Evolutionary conservation across 2,797 vertebrate species (phyloP).

Genomic region (Sebastes taczanowskii): DNA sequence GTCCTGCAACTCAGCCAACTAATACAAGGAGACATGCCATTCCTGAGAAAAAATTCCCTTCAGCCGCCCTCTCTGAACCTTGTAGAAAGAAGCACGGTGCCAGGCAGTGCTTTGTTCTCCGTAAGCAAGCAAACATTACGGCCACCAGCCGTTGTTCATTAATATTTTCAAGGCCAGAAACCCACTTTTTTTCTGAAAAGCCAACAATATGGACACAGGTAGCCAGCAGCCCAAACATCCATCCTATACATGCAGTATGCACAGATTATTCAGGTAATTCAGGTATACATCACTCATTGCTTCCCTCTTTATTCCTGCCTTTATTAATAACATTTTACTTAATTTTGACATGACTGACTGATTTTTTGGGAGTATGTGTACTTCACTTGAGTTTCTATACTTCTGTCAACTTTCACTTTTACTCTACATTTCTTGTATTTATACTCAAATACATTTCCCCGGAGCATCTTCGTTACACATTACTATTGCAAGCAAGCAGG

Average conservation of each 20-base stretch:
- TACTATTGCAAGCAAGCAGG: no score
- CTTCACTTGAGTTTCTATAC: no score
- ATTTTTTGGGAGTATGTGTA: no score
- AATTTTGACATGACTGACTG: background rate
- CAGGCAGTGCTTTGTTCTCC: slow-evolving; percentile 25
- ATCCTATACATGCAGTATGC: background rate
- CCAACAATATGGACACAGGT: background rate
- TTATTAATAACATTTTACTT: background rate
- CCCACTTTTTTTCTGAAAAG: background rate
- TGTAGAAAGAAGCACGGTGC: slow-evolving; percentile 21
- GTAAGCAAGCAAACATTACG: background rate
- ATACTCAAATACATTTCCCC: no score
- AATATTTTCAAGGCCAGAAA: slow-evolving; percentile 1
- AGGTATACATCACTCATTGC: background rate
- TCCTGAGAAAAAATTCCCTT: slow-evolving; percentile 62
- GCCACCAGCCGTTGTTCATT: background rate
- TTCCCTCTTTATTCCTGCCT: background rate
- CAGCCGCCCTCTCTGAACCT: slow-evolving; percentile 42
- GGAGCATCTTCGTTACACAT: fast-evolving
- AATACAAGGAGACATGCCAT: slow-evolving; percentile 75
- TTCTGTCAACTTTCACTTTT: no score
- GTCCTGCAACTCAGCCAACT: slow-evolving; percentile 56
- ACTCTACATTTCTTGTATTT: no score
- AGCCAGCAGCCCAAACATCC: background rate
- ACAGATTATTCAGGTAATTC: background rate